Conservation (phyloP, 2,113 vertebrate genomes). For the Pipa parva region DNA sequence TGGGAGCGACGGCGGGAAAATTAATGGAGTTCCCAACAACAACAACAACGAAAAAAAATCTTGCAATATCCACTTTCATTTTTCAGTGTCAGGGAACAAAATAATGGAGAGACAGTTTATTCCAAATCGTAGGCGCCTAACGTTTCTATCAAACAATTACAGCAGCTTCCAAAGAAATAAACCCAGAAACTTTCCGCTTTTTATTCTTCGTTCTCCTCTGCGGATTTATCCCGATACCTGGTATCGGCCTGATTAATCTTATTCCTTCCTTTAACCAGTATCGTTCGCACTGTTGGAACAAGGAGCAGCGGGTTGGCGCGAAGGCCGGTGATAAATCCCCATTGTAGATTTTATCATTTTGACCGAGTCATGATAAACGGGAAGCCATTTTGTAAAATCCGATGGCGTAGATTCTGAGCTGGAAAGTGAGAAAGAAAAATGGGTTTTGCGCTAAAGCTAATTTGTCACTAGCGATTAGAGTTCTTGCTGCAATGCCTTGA, state of each 20-base stretch:
- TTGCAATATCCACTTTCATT: constrained; percentile 7
- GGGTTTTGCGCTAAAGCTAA: too few relatives aligned
- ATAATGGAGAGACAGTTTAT: constrained; percentile 9
- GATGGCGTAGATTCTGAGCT: too few relatives aligned
- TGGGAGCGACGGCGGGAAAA: not conserved
- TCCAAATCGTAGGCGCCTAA: not conserved
- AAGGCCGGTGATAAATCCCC: too few relatives aligned
- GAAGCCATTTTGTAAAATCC: too few relatives aligned
- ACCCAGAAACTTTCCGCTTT: not conserved
- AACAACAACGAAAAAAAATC: too few relatives aligned
- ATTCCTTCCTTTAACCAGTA: not conserved
- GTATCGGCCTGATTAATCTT: not conserved
- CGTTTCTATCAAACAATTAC: constrained; percentile 10
- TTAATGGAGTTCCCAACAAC: constrained; percentile 5
- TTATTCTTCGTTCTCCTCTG: not conserved
- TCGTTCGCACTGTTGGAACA: not conserved
- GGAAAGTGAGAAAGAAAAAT: too few relatives aligned
- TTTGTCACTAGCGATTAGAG: too few relatives aligned
- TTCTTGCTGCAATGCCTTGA: too few relatives aligned
- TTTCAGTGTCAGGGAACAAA: constrained; percentile 8
- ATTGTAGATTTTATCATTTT: too few relatives aligned
- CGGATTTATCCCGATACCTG: too few relatives aligned
- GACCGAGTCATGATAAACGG: too few relatives aligned
- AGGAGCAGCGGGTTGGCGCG: not conserved
- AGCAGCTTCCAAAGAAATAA: not conserved